Conservation (phyloP, 2,888 invertebrate genomes). For the Caenorhabditis sp. region DNA sequence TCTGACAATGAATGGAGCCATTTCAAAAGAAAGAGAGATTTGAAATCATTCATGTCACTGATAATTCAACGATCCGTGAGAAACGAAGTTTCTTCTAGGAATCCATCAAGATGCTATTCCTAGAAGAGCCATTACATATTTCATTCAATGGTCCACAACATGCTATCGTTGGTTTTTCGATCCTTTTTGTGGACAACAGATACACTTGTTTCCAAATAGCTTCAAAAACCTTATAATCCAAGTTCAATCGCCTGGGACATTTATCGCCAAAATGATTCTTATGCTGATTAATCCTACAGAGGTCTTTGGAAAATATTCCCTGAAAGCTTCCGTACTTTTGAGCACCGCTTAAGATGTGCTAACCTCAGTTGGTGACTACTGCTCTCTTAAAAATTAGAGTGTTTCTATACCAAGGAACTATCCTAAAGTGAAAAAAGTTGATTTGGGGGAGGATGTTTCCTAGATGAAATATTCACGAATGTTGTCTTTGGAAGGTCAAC, state of each 20-base stretch:
- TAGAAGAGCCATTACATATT: not conserved
- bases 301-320: too few species aligned
- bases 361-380: too few species aligned
- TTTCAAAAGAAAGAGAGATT: not conserved
- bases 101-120: constrained; percentile 17
- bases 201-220: not conserved
- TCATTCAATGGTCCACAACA: constrained; percentile 23
- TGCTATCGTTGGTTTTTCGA: constrained; percentile 14
- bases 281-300: too few species aligned
- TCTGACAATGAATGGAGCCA: not conserved
- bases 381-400: too few species aligned
- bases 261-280: not conserved
- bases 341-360: too few species aligned
- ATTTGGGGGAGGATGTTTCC: not conserved
- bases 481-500: constrained; percentile 35
- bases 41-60: too few species aligned
- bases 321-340: too few species aligned
- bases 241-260: too few species aligned
- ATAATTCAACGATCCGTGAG: not conserved
- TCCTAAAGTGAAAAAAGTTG: not conserved
- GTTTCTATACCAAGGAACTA: too few species aligned
- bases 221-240: too few species aligned
- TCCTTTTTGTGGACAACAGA: not conserved
- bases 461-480: constrained; percentile 15
- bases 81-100: not conserved